phyloP scores from a whole-genome alignment of 2,797 vertebrate species.

The Pelochelys cantorii region DNA sequence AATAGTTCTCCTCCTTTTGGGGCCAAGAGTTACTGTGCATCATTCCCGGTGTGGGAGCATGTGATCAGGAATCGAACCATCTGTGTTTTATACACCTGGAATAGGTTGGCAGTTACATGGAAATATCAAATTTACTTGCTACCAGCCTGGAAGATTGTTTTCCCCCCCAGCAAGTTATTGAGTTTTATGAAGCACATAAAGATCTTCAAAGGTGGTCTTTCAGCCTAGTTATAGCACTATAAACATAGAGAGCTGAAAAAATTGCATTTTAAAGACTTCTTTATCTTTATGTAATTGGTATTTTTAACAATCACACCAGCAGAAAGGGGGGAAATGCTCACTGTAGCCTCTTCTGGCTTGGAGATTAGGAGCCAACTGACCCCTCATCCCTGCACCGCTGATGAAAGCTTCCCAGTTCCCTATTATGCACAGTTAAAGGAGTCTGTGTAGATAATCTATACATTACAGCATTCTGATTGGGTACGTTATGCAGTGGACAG shows the following conservation, averaged over 20 bases:
- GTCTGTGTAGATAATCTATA: not conserved
- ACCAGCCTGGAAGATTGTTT: slow-evolving; percentile 21
- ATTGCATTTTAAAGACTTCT: slow-evolving; percentile 80
- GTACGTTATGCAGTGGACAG: not conserved
- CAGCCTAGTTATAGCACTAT: slow-evolving; percentile 73
- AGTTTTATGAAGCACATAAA: slow-evolving; percentile 79
- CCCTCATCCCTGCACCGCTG: not conserved
- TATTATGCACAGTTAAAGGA: not conserved
- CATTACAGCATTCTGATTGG: not conserved
- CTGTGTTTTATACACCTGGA: slow-evolving; percentile 3
- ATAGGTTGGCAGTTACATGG: not conserved
- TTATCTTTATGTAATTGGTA: slow-evolving; percentile 75
- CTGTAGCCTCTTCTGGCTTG: slow-evolving; percentile 10
- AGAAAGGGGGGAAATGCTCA: slow-evolving; percentile 29
- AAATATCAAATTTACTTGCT: slow-evolving; percentile 1
- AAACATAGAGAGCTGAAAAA: slow-evolving; percentile 75
- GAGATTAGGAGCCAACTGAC: not conserved
- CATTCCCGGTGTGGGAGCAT: not conserved
- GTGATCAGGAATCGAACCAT: not conserved
- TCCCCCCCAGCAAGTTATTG: slow-evolving; percentile 66
- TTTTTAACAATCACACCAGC: slow-evolving; percentile 59
- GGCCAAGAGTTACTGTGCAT: not conserved
- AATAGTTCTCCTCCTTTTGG: not conserved
- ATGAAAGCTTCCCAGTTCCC: slow-evolving; percentile 37
- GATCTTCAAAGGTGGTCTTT: slow-evolving; percentile 65